Evolutionary conservation across 2,888 invertebrate genomes (phyloP).

Genomic region (Cheilosia vulpina): DNA sequence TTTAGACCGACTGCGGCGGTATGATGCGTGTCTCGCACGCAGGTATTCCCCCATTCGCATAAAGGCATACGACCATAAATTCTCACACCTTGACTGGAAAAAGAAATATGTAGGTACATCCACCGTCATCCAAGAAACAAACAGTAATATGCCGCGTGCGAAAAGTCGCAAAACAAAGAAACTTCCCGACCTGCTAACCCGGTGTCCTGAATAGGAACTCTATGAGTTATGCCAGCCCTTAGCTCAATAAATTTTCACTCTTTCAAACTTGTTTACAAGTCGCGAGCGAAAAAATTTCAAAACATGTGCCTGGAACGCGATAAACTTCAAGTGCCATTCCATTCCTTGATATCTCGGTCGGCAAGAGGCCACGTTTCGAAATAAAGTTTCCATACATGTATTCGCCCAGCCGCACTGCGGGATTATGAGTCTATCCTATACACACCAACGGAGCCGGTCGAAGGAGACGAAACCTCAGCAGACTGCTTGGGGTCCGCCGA

Average conservation of each 20-base stretch:
- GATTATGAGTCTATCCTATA: conserved; percentile 67
- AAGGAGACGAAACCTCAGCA: conserved; percentile 76
- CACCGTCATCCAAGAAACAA: conserved; percentile 21
- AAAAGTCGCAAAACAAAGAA: conserved; percentile 60
- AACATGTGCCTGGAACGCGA: conserved; percentile 74
- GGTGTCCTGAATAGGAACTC: conserved; percentile 77
- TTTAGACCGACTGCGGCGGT: conserved; percentile 31
- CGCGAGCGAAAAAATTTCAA: conserved; percentile 67
- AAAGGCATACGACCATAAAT: conserved; percentile 49
- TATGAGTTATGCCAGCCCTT: conserved; percentile 83
- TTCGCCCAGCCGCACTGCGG: conserved; percentile 53
- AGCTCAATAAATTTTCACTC: conserved; percentile 83
- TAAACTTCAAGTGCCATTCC: conserved; percentile 72
- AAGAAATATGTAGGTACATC: conserved; percentile 19
- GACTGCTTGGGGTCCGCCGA: conserved; percentile 83
- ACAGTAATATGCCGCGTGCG: conserved; percentile 59
- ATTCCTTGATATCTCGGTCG: conserved; percentile 41
- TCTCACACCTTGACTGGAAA: conserved; percentile 53
- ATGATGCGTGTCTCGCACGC: conserved; percentile 34
- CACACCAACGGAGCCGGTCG: conserved; percentile 33
- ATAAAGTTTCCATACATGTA: conserved; percentile 64
- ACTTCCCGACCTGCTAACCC: conserved; percentile 80
- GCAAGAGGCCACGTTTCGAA: conserved; percentile 50
- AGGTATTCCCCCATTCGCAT: conserved; percentile 37
- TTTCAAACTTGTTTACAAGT: conserved; percentile 77